phyloP scores from a whole-genome alignment of 2,888 invertebrate species.

The Chirona hameri region DNA sequence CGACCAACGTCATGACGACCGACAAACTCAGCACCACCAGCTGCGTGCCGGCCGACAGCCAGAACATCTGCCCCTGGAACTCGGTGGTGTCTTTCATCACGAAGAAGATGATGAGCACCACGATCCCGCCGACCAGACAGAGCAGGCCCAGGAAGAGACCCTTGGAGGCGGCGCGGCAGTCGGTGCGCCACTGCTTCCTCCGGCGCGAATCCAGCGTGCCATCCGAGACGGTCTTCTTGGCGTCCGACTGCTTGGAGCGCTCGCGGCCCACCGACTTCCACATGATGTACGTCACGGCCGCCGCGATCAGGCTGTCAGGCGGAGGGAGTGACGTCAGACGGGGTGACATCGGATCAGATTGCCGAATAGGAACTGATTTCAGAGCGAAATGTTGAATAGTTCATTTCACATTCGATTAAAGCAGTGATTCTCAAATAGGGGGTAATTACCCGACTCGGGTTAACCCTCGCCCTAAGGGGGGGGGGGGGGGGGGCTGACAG shows the following conservation, averaged over 20 bases:
- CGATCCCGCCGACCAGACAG: conserved; percentile 54
- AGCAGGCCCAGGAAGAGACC: conserved; percentile 55
- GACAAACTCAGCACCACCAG: conserved; percentile 50
- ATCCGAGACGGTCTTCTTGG: conserved; percentile 35
- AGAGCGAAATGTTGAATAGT: too few species aligned
- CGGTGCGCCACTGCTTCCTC: conserved; percentile 43
- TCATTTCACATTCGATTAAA: too few species aligned
- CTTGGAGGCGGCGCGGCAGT: conserved; percentile 55
- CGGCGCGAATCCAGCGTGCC: conserved; percentile 36
- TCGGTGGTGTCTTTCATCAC: conserved; percentile 54
- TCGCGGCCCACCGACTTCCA: conserved; percentile 53
- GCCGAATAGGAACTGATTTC: too few species aligned
- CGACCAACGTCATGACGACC: conserved; percentile 49
- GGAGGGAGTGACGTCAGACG: too few species aligned
- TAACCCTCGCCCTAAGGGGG: too few species aligned
- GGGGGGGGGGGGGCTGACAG: too few species aligned
- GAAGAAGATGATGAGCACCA: conserved; percentile 54
- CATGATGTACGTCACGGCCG: conserved; percentile 56
- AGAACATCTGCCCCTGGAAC: conserved; percentile 51
- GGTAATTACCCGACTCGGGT: too few species aligned
- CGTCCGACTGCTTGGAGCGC: conserved; percentile 37
- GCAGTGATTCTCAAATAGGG: too few species aligned
- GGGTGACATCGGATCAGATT: too few species aligned
- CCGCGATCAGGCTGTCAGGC: conserved; percentile 52
- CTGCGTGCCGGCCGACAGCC: conserved; percentile 52